Percentiles rank a stretch among this genome's conserved stretches.
Evolutionary conservation across 2,797 vertebrate genomes (phyloP).

Genomic region (Nasua narica): DNA sequence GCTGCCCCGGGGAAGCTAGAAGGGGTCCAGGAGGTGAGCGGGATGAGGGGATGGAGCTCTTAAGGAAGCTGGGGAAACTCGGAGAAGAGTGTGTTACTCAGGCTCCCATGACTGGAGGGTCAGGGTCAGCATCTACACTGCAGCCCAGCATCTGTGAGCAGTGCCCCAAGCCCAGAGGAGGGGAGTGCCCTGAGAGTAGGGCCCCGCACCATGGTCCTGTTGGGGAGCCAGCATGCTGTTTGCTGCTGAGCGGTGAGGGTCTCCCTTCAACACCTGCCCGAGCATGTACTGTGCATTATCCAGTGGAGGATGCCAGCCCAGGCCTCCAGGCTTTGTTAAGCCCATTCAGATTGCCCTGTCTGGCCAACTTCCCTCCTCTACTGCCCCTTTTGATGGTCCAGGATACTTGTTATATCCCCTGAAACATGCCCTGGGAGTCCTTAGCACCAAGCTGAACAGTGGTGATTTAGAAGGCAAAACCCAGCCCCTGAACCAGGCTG

Average conservation of each 20-base stretch:
- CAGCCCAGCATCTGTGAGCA: not conserved
- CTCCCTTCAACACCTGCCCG: not conserved
- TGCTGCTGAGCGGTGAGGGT: rapidly evolving
- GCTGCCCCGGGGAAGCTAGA: not conserved
- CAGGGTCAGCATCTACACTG: not conserved
- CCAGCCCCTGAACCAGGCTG: not conserved
- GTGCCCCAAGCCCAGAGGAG: not conserved
- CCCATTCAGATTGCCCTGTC: not conserved
- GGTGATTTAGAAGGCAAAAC: not conserved
- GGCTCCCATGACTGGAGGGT: not conserved
- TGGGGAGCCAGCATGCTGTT: not conserved
- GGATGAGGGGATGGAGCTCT: not conserved
- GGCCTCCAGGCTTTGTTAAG: not conserved
- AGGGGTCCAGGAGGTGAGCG: not conserved
- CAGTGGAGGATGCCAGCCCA: not conserved
- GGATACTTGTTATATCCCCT: not conserved
- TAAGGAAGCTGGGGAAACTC: not conserved
- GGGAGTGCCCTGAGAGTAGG: rapidly evolving
- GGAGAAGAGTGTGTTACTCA: not conserved
- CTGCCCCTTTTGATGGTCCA: not conserved
- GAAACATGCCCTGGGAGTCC: not conserved
- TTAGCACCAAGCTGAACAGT: not conserved
- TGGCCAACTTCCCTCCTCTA: not conserved
- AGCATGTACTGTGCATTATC: not conserved
- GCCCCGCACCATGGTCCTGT: rapidly evolving